Evolutionary conservation across 2,888 invertebrate genomes (phyloP).

Genomic region (Apamea epomidion): DNA sequence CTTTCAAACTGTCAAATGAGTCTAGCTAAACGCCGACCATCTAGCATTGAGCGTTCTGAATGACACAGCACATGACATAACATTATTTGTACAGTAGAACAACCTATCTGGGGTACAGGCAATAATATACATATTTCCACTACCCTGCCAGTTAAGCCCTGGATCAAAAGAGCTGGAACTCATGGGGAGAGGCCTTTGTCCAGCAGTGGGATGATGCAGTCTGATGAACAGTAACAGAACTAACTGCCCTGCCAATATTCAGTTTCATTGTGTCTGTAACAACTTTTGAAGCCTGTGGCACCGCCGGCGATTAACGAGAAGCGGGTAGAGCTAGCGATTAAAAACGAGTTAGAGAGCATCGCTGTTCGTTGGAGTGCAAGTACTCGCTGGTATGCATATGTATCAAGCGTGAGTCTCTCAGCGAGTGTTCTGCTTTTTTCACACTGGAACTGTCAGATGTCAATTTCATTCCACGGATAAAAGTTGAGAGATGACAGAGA

Average conservation of each 20-base stretch:
- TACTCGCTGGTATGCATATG: not conserved
- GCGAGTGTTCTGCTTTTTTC: not conserved
- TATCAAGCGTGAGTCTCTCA: not conserved
- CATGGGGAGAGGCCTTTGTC: not conserved
- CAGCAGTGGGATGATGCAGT: not conserved
- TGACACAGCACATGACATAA: constrained; percentile 54
- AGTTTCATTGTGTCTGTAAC: not conserved
- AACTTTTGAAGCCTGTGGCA: not conserved
- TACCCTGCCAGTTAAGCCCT: not conserved
- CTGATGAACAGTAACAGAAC: not conserved
- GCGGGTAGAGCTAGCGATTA: not conserved
- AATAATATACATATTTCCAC: not conserved
- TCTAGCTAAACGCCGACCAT: constrained; percentile 4
- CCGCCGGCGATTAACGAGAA: not conserved
- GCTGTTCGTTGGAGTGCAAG: not conserved
- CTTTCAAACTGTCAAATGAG: constrained; percentile 15
- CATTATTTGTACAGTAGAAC: constrained; percentile 7
- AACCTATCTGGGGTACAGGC: not conserved
- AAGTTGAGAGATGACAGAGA: too few species aligned
- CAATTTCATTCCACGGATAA: too few species aligned
- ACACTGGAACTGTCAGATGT: too few species aligned
- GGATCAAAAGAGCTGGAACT: not conserved
- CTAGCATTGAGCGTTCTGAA: constrained; percentile 22
- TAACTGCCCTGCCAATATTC: not conserved
- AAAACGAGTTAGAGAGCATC: not conserved